Conservation (phyloP, 2,888 invertebrate species). For the Leptopterna dolabrata region DNA sequence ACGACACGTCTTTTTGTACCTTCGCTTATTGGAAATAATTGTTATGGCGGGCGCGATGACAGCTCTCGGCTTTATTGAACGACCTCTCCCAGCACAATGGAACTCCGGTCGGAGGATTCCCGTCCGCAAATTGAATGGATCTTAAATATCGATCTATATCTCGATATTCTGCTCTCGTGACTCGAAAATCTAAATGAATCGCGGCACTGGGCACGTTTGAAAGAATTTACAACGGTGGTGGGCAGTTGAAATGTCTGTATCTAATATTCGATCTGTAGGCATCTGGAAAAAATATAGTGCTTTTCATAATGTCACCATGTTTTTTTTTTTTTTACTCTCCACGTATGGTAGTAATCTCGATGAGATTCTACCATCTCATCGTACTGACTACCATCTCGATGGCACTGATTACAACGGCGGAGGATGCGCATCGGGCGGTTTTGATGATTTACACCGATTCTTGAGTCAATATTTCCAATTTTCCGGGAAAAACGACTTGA, state of each 20-base stretch:
- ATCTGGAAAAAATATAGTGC: background rate
- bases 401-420: no score
- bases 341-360: no score
- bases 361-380: no score
- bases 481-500: no score
- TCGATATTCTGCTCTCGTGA: background rate
- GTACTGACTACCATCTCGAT: no score
- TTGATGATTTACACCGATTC: no score
- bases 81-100: background rate
- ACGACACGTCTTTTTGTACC: background rate
- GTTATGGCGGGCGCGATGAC: background rate
- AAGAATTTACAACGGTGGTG: background rate
- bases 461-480: no score
- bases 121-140: slow-evolving; percentile 14
- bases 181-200: slow-evolving; percentile 11
- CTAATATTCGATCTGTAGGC: background rate
- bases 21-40: slow-evolving; percentile 1
- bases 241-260: background rate
- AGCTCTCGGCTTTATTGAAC: background rate
- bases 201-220: background rate
- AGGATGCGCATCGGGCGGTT: no score
- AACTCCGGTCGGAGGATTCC: background rate
- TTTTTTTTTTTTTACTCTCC: no score
- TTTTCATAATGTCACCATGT: background rate
- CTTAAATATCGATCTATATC: slow-evolving; percentile 20